A percentile compares a stretch with the other conserved stretches of the same genome.
These are phyloP conservation scores for Caloenas nicobarica DNA, from an alignment of 2,113 vertebrate genomes.

Conservation along the genomic window DNA sequence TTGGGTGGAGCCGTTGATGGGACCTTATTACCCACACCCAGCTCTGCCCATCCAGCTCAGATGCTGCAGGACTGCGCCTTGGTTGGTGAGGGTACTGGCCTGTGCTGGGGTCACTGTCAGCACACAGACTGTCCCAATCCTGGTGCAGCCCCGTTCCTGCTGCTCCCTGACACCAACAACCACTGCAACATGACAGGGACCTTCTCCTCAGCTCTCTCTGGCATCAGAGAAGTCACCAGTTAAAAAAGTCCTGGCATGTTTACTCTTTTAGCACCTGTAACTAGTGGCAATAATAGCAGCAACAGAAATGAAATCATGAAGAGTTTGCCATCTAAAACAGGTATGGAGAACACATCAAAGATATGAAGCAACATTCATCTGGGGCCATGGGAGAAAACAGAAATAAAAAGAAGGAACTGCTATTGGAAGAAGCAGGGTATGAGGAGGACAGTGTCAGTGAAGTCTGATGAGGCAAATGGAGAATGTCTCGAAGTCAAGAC, in stretches of 20 bases:
- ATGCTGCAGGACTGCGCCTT: not conserved
- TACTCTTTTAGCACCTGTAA: not conserved
- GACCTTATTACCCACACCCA: not conserved
- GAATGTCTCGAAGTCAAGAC: not conserved
- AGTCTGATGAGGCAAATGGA: not conserved
- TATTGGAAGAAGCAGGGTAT: not conserved
- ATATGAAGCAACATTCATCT: not conserved
- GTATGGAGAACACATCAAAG: not conserved
- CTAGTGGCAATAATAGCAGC: not conserved
- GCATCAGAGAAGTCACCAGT: not conserved
- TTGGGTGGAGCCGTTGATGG: not conserved
- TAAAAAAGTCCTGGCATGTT: not conserved
- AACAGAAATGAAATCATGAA: not conserved
- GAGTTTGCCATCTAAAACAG: not conserved
- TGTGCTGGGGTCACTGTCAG: not conserved
- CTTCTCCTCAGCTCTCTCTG: not conserved
- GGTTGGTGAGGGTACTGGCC: not conserved
- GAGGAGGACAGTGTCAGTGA: not conserved
- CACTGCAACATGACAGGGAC: not conserved
- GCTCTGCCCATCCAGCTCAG: not conserved
- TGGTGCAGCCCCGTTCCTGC: not conserved
- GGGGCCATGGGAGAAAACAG: not conserved
- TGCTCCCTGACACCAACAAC: not conserved
- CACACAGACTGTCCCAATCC: fast-evolving
- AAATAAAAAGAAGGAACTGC: not conserved